Base-by-base conservation (phyloP, 2,888 invertebrate genomes). In the Melanargia galathea region DNA sequence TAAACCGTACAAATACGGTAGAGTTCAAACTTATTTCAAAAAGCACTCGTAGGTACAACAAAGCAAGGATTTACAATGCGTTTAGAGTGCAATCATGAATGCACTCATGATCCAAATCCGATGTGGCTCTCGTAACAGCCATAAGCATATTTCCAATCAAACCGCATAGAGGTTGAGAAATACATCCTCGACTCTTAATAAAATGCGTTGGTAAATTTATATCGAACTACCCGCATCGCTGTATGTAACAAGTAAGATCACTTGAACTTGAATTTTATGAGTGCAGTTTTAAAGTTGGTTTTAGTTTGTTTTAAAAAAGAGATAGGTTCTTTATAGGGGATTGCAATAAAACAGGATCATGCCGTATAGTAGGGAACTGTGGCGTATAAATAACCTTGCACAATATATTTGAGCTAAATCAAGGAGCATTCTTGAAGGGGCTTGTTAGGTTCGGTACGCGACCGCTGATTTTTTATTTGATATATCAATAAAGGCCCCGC, bases 401-500 rank as follows among this genome's bases (percentile, higher is more conserved):
- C 87, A 89, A 88, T 89, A 87, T 85, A 87, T 80, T 86, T 83
- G 81, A 80, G 81, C 82, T 87, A 88, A 90, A 90, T 90, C 90
- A 90, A 88, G 87, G 77, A 84, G 88, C 80, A 89, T 90, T 90
- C 90, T 90, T 80, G 84, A 84, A 80, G 81, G 77, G 78, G 80
- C 74, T 88, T 88, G 88, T 89, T 89, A 88, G 87, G 75, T 76
- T 72, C 77, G 72, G 79, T 78, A 80, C 78, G 79, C 83, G 84
- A 83, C 87, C 86, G 86, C 89, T 89, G 90, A 90, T 90, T 90
- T 89, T 90, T 89, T 90, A 88, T 90, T 90, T 87, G 90, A 91
- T 90, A 90, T 90, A 90, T 89, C 88, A 90, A 91, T 90, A 89
- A 86, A 84, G 80, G 58, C 80, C 81, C 75, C 76, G 78, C 79